Evolutionary conservation across 2,888 invertebrate genomes (phyloP), one percentile per base, ranked within the genome.

Genomic region (Acrobasis consociella): DNA sequence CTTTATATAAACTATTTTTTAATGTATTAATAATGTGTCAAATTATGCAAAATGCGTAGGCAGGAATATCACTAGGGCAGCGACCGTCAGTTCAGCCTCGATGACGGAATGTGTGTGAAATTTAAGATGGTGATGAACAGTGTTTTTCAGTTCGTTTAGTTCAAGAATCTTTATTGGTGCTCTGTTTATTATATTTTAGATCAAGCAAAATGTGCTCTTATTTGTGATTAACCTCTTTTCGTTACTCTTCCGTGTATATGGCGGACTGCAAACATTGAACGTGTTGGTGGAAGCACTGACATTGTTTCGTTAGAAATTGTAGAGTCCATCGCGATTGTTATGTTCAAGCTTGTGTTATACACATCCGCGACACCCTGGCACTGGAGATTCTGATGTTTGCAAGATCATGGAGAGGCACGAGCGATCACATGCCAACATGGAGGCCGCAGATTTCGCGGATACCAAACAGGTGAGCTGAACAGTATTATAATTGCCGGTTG

Each of bases 381-480:
- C 85, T 87, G 85, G 76, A 81, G 81, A 83, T 91, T 92, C 92
- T 93, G 87, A 93, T 93, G 93, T 87, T 87, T 87, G 80, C 89
- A 80, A 87, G 81, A 82, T 76, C 77, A 91, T 92, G 91, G 87
- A 89, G 82, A 84, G 88, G 84, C 86, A 86, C 85, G 90, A 90
- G 79, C 85, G 90, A 85, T 86, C 89, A 86, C 87, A 91, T 83
- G 86, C 87, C 85, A 94, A 94, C 88, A 93, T 94, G 94, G 94
- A 94, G 89, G 88, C 93, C 79, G 88, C 90, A 75, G 94, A 94
- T 85, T 92, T 91, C 80, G 93, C 94, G 89, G 94, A 94, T 81
- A 94, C 94, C 72, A 94, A 94, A 93, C 94, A 94, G 94, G 95
- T 94, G 93, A 93, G 91, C 73, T 74, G 75, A 72, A 75, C 73